These are phyloP conservation scores for Charanyca ferruginea DNA, from an alignment of 2,888 invertebrate species.

Conservation along the genomic window DNA sequence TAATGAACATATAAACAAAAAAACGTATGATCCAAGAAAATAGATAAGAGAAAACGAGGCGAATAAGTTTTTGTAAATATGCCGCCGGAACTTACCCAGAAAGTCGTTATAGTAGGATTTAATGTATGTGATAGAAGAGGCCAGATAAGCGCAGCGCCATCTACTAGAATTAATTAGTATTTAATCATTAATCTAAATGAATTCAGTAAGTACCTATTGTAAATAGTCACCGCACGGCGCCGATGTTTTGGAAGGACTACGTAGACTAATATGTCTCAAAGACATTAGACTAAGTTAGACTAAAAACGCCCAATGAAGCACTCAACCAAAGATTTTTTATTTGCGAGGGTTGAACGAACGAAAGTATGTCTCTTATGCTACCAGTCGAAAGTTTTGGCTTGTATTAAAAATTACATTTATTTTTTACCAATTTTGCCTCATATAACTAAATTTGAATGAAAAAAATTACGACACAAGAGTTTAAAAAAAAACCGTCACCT, in stretches of 20 bases:
- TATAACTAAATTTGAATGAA: not conserved
- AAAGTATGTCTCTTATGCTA: conserved; percentile 86
- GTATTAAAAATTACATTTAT: conserved; percentile 12
- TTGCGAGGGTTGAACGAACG: conserved; percentile 87
- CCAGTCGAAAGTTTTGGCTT: conserved; percentile 15
- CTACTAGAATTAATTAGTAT: conserved; percentile 10
- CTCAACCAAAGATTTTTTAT: conserved; percentile 68
- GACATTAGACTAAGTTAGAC: conserved; percentile 49
- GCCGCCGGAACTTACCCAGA: conserved; percentile 19
- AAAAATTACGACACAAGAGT: not conserved
- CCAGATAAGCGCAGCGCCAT: not conserved
- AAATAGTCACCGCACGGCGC: not conserved
- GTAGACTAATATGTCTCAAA: conserved; percentile 54
- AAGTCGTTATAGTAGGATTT: conserved; percentile 1
- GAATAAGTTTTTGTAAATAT: conserved; percentile 53
- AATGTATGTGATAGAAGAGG: conserved; percentile 1
- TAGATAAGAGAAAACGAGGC: conserved; percentile 31
- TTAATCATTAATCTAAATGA: conserved; percentile 3
- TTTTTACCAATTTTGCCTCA: conserved; percentile 2
- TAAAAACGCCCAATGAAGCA: conserved; percentile 43
- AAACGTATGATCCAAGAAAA: conserved; percentile 2
- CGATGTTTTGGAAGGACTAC: not conserved
- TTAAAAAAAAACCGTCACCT: not conserved
- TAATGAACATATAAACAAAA: conserved; percentile 3
- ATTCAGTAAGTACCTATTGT: conserved; percentile 17